Base-by-base conservation (phyloP, 1,140 invertebrate genomes). In the Ceratina japonica region DNA sequence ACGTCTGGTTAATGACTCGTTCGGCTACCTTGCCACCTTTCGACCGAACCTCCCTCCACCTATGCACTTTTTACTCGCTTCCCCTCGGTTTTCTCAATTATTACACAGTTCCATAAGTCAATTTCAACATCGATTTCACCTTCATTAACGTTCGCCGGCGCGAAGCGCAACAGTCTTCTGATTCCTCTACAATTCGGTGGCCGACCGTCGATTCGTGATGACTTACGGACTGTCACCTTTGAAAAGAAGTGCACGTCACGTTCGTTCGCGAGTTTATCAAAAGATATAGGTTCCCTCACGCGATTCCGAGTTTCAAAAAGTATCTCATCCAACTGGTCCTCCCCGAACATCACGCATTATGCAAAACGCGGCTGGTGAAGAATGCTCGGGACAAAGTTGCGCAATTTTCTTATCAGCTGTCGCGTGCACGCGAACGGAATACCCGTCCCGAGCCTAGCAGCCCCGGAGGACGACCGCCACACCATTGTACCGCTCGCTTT, bases 1-100 rank as follows among this genome's bases (percentile, higher is more conserved):
- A 85, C 87, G 81, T 72, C 86, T 84, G 81, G 85, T 90, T 89
- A 91, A 90, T 90, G 89, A 89, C 89, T 87, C 85, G 76, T 83
- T 85, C 79, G 80, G 82, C 86, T 87, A 90, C 89, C 74, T 88
- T 81, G 80, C 86, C 84, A 87, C 79, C 80, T 87, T 79, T 62
- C 12, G 51, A 68, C 54, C 71, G 12, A 2, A 62, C 24, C 75
- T 80, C 69, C 75, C 74, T 79, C 77, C 70, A 82, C 61, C 75
- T 80, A 10, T 52, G 2, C 20, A 13, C 16, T 20, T 12, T 49
- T 49, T 18, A 20, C 22, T 49, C 27, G 12, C 44, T 1, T 64
- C 18, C 3, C n/a, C 44, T 20, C n/a, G 2, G 12, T 64, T 49
- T 64, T 44, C 37, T 10, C 10, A 44, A 44, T 44, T 10, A 44